Base-by-base conservation (phyloP, 2,113 vertebrate species). In the Salminus brasiliensis region DNA sequence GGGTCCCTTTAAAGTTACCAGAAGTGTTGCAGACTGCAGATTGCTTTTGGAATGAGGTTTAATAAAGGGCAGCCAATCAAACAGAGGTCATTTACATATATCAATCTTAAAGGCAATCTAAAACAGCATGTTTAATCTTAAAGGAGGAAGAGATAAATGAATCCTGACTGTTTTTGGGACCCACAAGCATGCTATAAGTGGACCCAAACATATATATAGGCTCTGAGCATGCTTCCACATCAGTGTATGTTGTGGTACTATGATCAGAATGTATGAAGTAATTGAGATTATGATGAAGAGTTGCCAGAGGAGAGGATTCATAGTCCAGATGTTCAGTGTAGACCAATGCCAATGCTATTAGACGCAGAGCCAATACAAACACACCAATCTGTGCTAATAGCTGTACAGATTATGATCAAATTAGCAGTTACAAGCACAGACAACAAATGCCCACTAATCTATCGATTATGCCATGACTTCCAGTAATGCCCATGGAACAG, bases 261-360 rank as follows among this genome's bases (percentile, higher is more conserved):
- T 72, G 57, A 65, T n/a, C 12, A 70, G 41, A 39, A 23, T 2
- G 8, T 30, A 49, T 29, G 27, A 72, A 69, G 15, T 32, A n/a
- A 59, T 60, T 21, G 27, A n/a, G 30, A 66, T 62, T 72, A 70
- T 36, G 34, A 39, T 57, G 60, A n/a, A 60, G 25, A 60, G 27
- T 34, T 47, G 18, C 18, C 27, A 3, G 34, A 65, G 39, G 45
- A 55, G 43, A 53, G 30, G 85, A 84, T 67, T 83, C 66, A 78
- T 77, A 85, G 86, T 66, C 90, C 92, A 93, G 91, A 92, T 92
- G 90, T 89, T 92, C 86, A 81, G 65, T 71, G 67, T 10, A 23
- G 67, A 63, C 34, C 39, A 3, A 66, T 85, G 90, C 89, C 90
- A 92, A 84, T 60, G 79, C 71, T 84, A 88, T 90, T 89, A 88